phyloP scores from a whole-genome alignment of 2,888 invertebrate genomes.

The Pherbina coryleti region DNA sequence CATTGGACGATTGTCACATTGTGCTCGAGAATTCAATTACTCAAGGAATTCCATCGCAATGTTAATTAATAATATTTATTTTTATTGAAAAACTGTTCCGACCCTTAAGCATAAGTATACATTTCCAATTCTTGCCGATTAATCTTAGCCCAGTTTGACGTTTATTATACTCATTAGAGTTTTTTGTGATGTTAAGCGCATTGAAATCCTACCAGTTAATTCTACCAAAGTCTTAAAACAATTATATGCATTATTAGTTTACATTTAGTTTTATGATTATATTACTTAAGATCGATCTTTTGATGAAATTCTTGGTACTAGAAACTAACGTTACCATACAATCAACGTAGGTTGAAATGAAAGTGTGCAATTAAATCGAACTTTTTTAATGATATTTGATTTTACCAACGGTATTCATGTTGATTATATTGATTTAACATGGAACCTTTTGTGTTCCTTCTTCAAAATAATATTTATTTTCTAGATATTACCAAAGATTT shows the following conservation, averaged over 20 bases:
- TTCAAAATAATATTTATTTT: neutral
- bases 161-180: neutral
- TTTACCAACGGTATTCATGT: too few species aligned
- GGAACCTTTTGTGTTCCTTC: too few species aligned
- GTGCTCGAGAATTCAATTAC: conserved; percentile 89
- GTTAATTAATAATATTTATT: conserved; percentile 53
- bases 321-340: neutral
- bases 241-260: neutral
- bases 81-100: neutral
- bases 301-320: neutral
- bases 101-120: neutral
- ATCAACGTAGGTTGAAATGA: neutral
- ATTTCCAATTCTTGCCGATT: conserved; percentile 23
- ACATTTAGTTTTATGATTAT: neutral
- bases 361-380: conserved; percentile 6
- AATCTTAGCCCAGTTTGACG: conserved; percentile 38
- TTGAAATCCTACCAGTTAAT: conserved; percentile 27
- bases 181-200: neutral
- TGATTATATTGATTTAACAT: too few species aligned
- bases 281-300: too few species aligned
- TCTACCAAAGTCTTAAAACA: conserved; percentile 42
- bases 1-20: conserved; percentile 86
- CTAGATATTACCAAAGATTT: conserved; percentile 25
- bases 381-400: too few species aligned
- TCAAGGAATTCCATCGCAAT: conserved; percentile 69